Conservation (phyloP, 2,113 vertebrate species). For the Delphinapterus leucas region DNA sequence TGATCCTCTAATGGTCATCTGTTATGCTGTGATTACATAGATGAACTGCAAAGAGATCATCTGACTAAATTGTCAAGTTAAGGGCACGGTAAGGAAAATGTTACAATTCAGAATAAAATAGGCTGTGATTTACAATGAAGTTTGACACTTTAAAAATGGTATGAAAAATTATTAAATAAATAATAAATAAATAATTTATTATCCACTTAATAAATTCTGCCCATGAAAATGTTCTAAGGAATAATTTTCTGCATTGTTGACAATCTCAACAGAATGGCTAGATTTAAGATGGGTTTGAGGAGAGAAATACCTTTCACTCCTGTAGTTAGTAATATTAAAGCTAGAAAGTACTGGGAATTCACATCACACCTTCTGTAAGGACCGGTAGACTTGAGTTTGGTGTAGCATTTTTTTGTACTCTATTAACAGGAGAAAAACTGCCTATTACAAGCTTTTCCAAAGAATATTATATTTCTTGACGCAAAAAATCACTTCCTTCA, state of each 20-base stretch:
- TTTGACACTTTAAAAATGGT: conserved; percentile 66
- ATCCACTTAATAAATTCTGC: conserved; percentile 38
- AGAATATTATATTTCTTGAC: neutral
- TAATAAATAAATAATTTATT: no score
- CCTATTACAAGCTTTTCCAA: neutral
- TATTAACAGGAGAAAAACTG: neutral
- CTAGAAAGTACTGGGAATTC: neutral
- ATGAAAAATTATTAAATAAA: neutral
- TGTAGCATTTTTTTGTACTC: neutral
- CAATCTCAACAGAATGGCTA: neutral
- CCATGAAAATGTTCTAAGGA: conserved; percentile 1
- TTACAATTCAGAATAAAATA: conserved; percentile 63
- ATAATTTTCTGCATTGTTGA: neutral
- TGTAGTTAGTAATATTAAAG: conserved; percentile 1
- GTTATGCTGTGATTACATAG: conserved; percentile 72
- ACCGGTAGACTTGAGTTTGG: neutral
- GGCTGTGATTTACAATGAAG: conserved; percentile 44
- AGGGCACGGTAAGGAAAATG: conserved; percentile 58
- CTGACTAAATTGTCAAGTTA: conserved; percentile 70
- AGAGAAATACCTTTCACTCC: neutral
- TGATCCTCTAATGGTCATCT: conserved; percentile 74
- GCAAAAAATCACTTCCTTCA: neutral
- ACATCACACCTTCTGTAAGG: neutral
- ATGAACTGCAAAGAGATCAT: conserved; percentile 63
- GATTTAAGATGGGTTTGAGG: neutral